phyloP scores from a whole-genome alignment of 2,888 invertebrate genomes.

The Volucella inanis region DNA sequence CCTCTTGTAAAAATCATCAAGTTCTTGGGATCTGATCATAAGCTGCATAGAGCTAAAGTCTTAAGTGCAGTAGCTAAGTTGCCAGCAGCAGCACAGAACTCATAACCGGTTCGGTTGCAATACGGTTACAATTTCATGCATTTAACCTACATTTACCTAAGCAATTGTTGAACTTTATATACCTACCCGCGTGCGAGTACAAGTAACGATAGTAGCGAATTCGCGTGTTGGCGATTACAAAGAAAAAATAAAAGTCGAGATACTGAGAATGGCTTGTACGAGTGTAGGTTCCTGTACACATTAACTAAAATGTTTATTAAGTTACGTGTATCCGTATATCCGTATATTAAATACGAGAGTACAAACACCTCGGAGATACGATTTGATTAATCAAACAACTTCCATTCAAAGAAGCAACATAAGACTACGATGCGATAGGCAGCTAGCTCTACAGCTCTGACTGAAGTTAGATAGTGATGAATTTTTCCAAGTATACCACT shows the following conservation, averaged over 20 bases:
- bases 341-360: no score
- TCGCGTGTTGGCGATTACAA: slow-evolving; percentile 27
- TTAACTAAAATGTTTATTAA: no score
- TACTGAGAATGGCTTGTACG: not conserved
- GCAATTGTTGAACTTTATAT: slow-evolving; percentile 69
- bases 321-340: no score
- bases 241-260: not conserved
- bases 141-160: slow-evolving; percentile 73
- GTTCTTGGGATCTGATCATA: slow-evolving; percentile 44
- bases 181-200: slow-evolving; percentile 8
- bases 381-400: no score
- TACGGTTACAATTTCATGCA: slow-evolving; percentile 68
- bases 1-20: slow-evolving; percentile 35
- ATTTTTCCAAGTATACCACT: not conserved
- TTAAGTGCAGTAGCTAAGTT: not conserved
- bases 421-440: no score
- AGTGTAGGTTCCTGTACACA: no score
- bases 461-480: not conserved
- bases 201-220: slow-evolving; percentile 5
- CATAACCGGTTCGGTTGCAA: slow-evolving; percentile 72
- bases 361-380: no score
- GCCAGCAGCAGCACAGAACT: slow-evolving; percentile 57
- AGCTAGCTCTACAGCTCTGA: not conserved
- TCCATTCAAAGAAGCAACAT: no score
- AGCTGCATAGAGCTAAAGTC: slow-evolving; percentile 35